These are phyloP conservation scores for Julus scandinavius DNA, from an alignment of 2,888 invertebrate species.

Conservation along the genomic window DNA sequence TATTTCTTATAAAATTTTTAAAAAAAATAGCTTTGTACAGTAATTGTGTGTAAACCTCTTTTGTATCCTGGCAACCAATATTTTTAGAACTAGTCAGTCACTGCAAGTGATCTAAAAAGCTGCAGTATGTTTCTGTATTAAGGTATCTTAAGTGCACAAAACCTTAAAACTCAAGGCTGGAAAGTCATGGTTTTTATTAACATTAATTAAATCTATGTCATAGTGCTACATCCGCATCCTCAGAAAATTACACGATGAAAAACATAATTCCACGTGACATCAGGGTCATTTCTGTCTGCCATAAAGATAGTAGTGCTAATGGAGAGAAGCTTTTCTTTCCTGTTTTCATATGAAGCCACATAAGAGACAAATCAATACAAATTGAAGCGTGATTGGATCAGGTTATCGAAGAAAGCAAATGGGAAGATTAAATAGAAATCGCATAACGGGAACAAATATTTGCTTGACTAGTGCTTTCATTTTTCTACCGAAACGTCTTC, in stretches of 20 bases:
- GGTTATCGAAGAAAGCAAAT: slow-evolving; percentile 12
- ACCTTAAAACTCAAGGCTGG: neutral
- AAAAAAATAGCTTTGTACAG: too few relatives aligned
- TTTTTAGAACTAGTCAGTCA: too few relatives aligned
- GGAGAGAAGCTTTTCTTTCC: neutral
- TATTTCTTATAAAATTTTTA: too few relatives aligned
- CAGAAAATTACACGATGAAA: neutral
- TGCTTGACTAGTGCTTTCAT: neutral
- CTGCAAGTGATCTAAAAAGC: too few relatives aligned
- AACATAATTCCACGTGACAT: neutral
- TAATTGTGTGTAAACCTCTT: too few relatives aligned
- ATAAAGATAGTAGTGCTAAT: neutral
- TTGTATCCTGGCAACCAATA: too few relatives aligned
- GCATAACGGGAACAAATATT: neutral
- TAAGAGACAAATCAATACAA: neutral
- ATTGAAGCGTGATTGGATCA: neutral
- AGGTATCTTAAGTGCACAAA: too few relatives aligned
- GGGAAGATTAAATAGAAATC: neutral
- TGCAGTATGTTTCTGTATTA: too few relatives aligned
- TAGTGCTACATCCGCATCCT: neutral
- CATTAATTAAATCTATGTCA: neutral
- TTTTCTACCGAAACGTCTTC: neutral
- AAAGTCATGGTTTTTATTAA: neutral
- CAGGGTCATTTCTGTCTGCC: neutral
- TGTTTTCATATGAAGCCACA: neutral